Conservation (phyloP, 2,797 vertebrate genomes). For the Taeniopygia guttata region DNA sequence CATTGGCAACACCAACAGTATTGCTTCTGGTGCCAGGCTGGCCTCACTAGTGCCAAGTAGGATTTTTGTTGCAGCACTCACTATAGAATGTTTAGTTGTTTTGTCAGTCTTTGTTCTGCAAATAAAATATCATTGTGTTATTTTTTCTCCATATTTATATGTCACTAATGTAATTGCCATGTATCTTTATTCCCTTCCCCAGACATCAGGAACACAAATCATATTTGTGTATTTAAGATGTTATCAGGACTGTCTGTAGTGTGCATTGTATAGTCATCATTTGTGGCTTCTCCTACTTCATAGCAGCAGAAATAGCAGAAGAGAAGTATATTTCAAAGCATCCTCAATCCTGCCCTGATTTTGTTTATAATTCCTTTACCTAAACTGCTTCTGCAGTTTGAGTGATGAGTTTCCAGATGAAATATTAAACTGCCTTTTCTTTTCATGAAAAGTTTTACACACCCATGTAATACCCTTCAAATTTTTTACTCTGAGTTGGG, state of each 20-base stretch:
- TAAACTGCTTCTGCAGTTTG: background rate
- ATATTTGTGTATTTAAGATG: background rate
- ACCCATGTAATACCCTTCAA: background rate
- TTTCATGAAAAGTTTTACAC: background rate
- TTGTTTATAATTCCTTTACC: background rate
- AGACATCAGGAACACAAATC: constrained; percentile 22
- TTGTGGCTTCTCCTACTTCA: background rate
- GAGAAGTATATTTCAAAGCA: background rate
- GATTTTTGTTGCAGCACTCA: background rate
- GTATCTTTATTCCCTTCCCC: background rate
- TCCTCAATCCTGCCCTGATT: background rate
- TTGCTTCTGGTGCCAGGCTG: background rate
- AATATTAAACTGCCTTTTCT: background rate
- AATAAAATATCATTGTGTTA: background rate
- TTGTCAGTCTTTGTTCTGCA: constrained; percentile 8
- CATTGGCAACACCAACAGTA: background rate
- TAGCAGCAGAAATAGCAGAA: background rate
- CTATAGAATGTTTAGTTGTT: background rate
- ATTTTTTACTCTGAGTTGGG: background rate
- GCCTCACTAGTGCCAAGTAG: background rate
- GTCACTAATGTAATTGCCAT: background rate
- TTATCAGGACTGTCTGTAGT: background rate
- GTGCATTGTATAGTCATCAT: background rate
- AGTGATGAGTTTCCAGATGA: background rate
- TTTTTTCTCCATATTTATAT: background rate